Base-by-base conservation (phyloP, 2,888 invertebrate species). In the Epinotia bilunana region DNA sequence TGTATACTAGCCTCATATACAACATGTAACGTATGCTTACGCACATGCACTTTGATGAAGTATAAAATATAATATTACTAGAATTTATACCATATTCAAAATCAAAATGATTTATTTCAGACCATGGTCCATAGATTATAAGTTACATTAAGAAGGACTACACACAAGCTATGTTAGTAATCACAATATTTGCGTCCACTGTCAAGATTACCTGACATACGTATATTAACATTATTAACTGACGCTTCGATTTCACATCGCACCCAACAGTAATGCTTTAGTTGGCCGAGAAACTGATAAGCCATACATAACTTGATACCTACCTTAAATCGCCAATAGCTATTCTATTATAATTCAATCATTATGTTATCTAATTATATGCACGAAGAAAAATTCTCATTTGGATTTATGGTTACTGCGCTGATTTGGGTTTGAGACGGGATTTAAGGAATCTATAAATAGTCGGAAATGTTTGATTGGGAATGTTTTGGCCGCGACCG, bases 381-480 rank as follows among this genome's bases (percentile, higher is more conserved):
- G n/a, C 16, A 0, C 16, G 16, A 13, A 53, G n/a, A 5, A 53
- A 53, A 53, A 28, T 28, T 13, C 9, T 64, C 43, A 63, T 55
- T 64, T 64, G 43, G 57, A 23, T 43, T 43, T 16, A 53, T 57
- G 43, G 55, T 69, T 33, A 55, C 28, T 20, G 64, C 67, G 55
- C 67, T 46, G 57, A 67, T 67, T 55, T 55, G 67, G 75, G 75
- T 72, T 75, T 72, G 61, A 61, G 72, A 67, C 69, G 69, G 68
- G 58, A 74, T 74, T 72, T 77, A 67, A 67, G 71, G 73, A 76
- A 60, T 68, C 46, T 77, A 76, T 65, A 74, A 74, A 77, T 77
- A 77, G 76, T 72, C 53, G 33, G 57, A 53, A 70, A 72, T 69
- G 60, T 76, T 77, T 71, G 53, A 76, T 77, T 63, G 74, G 72